Evolutionary conservation across 2,888 invertebrate genomes (phyloP), one percentile per base, ranked within the genome.

Genomic region (Melikaiella ostensackeni): DNA sequence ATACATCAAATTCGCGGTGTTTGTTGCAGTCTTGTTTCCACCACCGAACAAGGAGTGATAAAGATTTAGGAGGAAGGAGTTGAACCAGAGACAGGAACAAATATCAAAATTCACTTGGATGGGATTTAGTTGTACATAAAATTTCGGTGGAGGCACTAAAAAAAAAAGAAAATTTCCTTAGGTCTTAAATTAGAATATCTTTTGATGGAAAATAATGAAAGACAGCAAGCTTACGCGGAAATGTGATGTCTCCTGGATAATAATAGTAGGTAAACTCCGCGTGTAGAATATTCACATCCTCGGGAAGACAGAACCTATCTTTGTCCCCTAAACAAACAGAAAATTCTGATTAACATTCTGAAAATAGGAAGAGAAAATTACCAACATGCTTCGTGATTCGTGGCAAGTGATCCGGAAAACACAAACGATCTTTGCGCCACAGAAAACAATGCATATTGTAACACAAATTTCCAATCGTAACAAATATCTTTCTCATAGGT

Each of bases 201-300:
- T 42, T 46, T 21, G 7, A 24, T 7, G n/a, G 3, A 59, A 13
- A 76, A 24, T 27, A 59, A 57, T 59, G 1, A 64, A 73, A 27
- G 1, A 59, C 24, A 64, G 27, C 63, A 77, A 73, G 92, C 94
- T 94, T 93, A 97, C 97, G 93, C 88, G 98, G 97, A 92, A 97
- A 97, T 86, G 96, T 95, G 77, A 96, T 94, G 88, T 97, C 97
- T 63, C 97, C 97, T 0, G 98, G 98, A 90, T 98, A 98, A 90
- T 99, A 99, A 92, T 98, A 99, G 90, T 97, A 97, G 0, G 98
- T 98, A 84, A 98, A 96, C 90, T 99, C 99, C 0, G 98, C 96
- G 92, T 99, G 99, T n/a, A 99, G 90, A 38, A 98, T 95, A 24
- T 97, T 96, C 85, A 97, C 96, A 89, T 98, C 98, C 13, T 96